Base-by-base conservation (phyloP, 2,797 vertebrate species). In the Etheostoma perlongum region DNA sequence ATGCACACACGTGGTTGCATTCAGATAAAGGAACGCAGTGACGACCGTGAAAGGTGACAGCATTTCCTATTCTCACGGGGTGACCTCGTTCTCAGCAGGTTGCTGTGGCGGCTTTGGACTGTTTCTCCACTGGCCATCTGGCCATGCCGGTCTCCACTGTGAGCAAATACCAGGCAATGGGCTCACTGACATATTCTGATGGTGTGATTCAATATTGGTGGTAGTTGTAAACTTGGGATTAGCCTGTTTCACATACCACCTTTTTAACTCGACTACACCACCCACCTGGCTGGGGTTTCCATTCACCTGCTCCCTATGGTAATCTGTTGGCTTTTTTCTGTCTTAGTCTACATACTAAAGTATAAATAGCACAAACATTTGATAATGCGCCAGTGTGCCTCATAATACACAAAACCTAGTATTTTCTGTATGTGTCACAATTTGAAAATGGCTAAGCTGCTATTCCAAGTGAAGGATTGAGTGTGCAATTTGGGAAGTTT, bases 91-190 rank as follows among this genome's bases (percentile, higher is more conserved):
- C 90, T 58, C 90, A 82, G 90, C 69, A 25, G 86, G 90, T 76
- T 57, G 63, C 78, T 40, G 67, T 12, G 63, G 74, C 53, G 11
- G 81, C 84, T 84, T 85, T 89, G 89, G 89, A 77, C 88, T 2
- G 19, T 27, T 78, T 83, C 88, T 90, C 88, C 18, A 53, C 76
- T 58, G 79, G 77, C 92, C 93, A 94, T 94, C 92, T 94, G 92
- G 88, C 76, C 72, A 52, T 49, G 70, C 83, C 46, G 80, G 44
- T 82, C 84, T 82, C 80, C 71, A 15, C 89, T 77, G 86, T 73
- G 86, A 89, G 79, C 82, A 76, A 86, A 88, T 81, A 88, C 82
- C 78, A 79, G 67, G 18, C 61, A 52, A 83, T 72, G 47, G 72
- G 81, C 83, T 88, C 76, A 1, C 61, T 49, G 79, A 88, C 90